Percentiles rank a stretch among this genome's conserved stretches.
phyloP scores from a whole-genome alignment of 2,797 vertebrate species.

The Catharus ustulatus region DNA sequence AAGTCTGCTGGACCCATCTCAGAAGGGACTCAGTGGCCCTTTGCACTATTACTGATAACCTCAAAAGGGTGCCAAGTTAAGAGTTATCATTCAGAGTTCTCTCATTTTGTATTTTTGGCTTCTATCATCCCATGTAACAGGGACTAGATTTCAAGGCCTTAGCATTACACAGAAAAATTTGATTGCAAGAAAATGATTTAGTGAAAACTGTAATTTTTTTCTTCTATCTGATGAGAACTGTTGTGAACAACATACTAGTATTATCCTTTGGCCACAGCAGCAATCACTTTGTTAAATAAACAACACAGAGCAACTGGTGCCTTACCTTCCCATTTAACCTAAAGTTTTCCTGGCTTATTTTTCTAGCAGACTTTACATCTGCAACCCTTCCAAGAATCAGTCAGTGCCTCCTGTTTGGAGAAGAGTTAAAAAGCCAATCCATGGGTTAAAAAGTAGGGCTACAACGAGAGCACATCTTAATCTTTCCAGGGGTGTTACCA shows the following conservation, averaged over 20 bases:
- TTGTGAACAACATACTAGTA: not conserved
- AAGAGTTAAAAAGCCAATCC: not conserved
- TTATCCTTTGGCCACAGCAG: not conserved
- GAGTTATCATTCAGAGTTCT: accelerated
- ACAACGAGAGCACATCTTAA: accelerated
- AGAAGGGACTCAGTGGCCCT: not conserved
- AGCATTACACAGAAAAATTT: not conserved
- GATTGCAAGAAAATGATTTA: not conserved
- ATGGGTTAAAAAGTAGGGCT: accelerated
- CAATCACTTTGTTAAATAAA: not conserved
- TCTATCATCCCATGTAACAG: not conserved
- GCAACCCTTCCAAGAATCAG: not conserved
- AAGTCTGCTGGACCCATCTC: not conserved
- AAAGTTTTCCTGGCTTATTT: not conserved
- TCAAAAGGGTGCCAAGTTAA: not conserved
- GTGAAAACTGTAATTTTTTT: accelerated
- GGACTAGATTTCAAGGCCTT: not conserved
- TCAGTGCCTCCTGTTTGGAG: not conserved
- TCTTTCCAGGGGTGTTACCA: accelerated
- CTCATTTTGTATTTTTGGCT: not conserved
- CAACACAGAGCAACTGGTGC: not conserved
- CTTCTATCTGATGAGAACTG: not conserved
- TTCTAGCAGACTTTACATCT: not conserved
- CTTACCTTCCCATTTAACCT: not conserved
- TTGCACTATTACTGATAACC: not conserved